Percentiles rank a stretch among this genome's conserved stretches.
These are phyloP conservation scores for Hemicentrotus pulcherrimus DNA, from an alignment of 35 echinoderm and acorn worm species.

Conservation along the genomic window DNA sequence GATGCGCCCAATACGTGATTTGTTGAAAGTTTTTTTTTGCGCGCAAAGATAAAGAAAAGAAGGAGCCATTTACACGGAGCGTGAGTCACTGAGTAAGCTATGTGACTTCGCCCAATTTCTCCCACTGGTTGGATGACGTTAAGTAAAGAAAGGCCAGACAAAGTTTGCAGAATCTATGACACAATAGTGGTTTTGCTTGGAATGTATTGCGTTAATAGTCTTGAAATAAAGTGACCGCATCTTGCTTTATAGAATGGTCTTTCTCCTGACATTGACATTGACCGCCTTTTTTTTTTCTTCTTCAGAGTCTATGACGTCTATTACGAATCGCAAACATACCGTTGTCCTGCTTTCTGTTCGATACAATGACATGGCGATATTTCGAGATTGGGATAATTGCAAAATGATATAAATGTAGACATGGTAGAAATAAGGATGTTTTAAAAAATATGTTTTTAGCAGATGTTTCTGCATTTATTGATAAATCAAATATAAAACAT, in stretches of 20 bases:
- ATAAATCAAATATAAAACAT: too few species aligned
- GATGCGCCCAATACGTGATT: background rate
- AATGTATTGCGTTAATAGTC: background rate
- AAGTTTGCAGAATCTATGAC: background rate
- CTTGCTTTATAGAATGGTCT: background rate
- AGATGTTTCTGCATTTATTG: too few species aligned
- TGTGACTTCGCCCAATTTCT: background rate
- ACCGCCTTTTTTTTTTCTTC: background rate
- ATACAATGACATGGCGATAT: background rate
- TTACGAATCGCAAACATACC: background rate
- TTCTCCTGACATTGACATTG: background rate
- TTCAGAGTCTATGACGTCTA: background rate
- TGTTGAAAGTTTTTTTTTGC: background rate
- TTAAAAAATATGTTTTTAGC: too few species aligned
- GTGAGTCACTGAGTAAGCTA: background rate
- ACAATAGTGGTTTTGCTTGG: background rate
- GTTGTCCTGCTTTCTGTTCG: background rate
- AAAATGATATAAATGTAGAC: too few species aligned
- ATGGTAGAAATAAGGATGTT: too few species aligned
- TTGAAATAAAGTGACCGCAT: background rate
- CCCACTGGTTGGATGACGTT: background rate
- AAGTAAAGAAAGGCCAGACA: slow-evolving; percentile 1
- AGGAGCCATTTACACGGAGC: background rate
- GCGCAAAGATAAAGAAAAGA: background rate
- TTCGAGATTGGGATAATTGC: too few species aligned